phyloP scores from a whole-genome alignment of 2,888 invertebrate genomes.

The Mesochorus sp. region DNA sequence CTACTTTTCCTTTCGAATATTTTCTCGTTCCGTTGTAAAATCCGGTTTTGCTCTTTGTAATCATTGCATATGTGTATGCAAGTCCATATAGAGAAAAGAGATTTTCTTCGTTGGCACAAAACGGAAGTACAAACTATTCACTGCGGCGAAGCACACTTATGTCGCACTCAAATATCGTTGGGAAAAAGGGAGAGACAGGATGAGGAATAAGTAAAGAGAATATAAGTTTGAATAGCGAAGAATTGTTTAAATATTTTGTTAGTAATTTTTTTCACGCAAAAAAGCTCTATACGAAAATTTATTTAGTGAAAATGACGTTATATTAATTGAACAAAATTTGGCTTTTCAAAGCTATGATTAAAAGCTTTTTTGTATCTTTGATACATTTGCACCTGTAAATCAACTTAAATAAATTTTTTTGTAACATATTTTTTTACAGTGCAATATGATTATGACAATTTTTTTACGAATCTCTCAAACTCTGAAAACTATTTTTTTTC shows the following conservation, averaged over 20 bases:
- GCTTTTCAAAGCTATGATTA: no score
- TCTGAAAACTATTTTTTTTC: no score
- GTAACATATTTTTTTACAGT: no score
- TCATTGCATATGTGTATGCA: constrained; percentile 19
- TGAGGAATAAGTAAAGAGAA: background rate
- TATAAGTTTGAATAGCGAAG: no score
- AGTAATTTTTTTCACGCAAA: background rate
- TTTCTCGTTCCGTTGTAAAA: background rate
- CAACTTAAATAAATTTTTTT: no score
- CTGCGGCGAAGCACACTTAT: constrained; percentile 38
- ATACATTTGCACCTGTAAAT: no score
- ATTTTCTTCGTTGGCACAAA: constrained; percentile 27
- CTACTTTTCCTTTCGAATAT: constrained; percentile 9
- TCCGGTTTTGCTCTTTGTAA: constrained; percentile 26
- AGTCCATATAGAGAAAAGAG: constrained; percentile 35
- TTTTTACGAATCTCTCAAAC: no score
- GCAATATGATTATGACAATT: background rate
- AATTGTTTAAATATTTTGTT: background rate
- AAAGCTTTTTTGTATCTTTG: no score
- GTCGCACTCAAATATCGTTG: background rate
- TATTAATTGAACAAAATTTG: no score
- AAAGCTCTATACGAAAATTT: no score
- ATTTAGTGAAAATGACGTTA: no score
- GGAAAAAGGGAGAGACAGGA: background rate
- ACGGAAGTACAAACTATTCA: constrained; percentile 31